Base-by-base conservation (phyloP, 2,113 vertebrate species). In the Edolisoma coerulescens region DNA sequence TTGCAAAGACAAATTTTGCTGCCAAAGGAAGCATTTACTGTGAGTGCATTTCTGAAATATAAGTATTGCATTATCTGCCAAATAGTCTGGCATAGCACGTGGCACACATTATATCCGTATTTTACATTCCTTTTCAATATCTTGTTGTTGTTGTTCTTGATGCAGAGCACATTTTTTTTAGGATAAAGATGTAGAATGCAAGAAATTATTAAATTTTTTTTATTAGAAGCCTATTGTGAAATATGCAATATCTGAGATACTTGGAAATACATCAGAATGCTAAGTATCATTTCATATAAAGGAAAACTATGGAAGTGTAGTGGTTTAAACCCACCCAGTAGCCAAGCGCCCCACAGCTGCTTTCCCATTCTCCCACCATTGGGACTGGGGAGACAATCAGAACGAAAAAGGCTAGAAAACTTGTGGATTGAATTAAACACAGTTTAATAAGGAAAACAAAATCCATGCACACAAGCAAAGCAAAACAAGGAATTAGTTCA, bases 341-440 rank as follows among this genome's bases (percentile, higher is more conserved):
- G 10, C 14, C 42, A 65, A 65, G 26, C 12, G 42, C 7, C 18
- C 50, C 24, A 30, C 11, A 61, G 19, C 10, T 61, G 28, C 23
- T 61, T 50, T 26, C 10, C 30, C 13, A 23, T 52, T n/a, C 33
- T 24, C n/a, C 37, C 13, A 15, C 21, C 9, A 27, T 20, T 0
- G 0, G 12, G 35, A 27, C 0, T 18, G 8, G 6, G 8, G 11
- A 42, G 11, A 27, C 17, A 70, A 47, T n/a, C 23, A 61, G 23
- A 42, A 50, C 32, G 12, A 32, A 73, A 56, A 57, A 57, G 18
- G 21, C 32, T 49, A 18, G 21, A 56, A 35, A 49, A 32, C 9
- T 11, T 20, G 7, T 32, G 26, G 26, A 22, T 10, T 10, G 9
- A 64, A 17, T 37, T 22, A 27, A 57, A 80, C 21, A 41, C 11